These are phyloP conservation scores for Pycnonotus jocosus DNA, from an alignment of 2,113 vertebrate genomes.

Conservation along the genomic window DNA sequence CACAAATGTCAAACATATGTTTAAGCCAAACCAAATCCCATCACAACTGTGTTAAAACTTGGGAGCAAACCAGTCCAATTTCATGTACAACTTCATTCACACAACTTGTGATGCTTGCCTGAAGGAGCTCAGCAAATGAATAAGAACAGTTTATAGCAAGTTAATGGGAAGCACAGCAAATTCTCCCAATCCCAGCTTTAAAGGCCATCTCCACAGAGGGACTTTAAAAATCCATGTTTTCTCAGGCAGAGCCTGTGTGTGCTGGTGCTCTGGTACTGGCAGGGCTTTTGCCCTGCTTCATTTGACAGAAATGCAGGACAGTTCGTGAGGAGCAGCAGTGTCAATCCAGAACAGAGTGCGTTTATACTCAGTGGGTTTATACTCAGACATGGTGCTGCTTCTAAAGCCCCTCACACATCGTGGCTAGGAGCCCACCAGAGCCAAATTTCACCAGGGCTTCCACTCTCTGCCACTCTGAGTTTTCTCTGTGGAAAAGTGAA, in stretches of 20 bases:
- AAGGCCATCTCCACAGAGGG: background rate
- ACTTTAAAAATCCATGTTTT: background rate
- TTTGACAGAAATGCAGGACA: too few species aligned
- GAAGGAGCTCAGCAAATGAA: background rate
- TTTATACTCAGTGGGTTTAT: background rate
- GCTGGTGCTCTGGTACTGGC: background rate
- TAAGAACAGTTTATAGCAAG: background rate
- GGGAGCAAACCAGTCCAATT: background rate
- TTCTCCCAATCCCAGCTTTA: background rate
- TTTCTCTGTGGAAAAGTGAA: background rate
- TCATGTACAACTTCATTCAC: background rate
- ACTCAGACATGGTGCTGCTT: fast-evolving
- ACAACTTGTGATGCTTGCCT: background rate
- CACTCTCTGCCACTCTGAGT: background rate
- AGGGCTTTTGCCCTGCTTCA: background rate
- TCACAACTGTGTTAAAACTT: background rate
- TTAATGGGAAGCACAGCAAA: background rate
- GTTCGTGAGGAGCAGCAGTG: fast-evolving
- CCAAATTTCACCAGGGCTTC: background rate
- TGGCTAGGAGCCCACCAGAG: fast-evolving
- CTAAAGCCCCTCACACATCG: background rate
- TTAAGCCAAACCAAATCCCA: slow-evolving; percentile 33
- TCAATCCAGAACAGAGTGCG: background rate
- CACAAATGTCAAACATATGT: slow-evolving; percentile 28
- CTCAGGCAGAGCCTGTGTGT: background rate